Evolutionary conservation across 2,113 vertebrate species (phyloP).

Genomic region (Australoheros scitulus): DNA sequence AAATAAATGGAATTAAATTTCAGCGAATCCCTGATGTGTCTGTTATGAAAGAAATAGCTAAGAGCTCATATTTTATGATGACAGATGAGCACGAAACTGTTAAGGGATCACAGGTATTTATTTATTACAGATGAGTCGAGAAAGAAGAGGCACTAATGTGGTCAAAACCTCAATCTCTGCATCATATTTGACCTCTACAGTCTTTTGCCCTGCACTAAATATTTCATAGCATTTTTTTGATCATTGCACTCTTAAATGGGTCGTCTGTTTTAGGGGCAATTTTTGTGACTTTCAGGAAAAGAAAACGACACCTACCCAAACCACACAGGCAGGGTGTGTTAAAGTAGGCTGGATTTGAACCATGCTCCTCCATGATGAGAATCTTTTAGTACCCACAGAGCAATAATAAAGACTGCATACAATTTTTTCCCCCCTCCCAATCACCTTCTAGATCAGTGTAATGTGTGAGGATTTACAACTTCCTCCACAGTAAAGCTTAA

Average conservation of each 20-base stretch:
- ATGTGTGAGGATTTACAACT: neutral
- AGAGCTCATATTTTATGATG: neutral
- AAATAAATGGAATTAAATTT: neutral
- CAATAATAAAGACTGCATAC: neutral
- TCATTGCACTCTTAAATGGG: neutral
- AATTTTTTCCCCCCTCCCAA: neutral
- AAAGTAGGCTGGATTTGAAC: neutral
- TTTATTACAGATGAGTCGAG: neutral
- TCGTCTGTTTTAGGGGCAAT: neutral
- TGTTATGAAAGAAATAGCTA: neutral
- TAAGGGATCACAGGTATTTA: neutral
- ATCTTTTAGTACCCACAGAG: slow-evolving; percentile 8
- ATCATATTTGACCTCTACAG: neutral
- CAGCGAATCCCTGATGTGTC: neutral
- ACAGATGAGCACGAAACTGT: neutral
- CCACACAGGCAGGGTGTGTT: neutral
- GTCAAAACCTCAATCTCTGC: neutral
- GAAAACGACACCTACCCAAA: neutral
- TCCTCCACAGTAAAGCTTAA: slow-evolving; percentile 19
- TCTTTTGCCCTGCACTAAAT: neutral
- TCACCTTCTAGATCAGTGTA: neutral
- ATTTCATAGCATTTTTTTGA: neutral
- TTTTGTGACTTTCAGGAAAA: neutral
- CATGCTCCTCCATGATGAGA: neutral
- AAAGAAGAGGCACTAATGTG: neutral